Base-by-base conservation (phyloP, 2,888 invertebrate genomes). In the Drosophila tanythrix region DNA sequence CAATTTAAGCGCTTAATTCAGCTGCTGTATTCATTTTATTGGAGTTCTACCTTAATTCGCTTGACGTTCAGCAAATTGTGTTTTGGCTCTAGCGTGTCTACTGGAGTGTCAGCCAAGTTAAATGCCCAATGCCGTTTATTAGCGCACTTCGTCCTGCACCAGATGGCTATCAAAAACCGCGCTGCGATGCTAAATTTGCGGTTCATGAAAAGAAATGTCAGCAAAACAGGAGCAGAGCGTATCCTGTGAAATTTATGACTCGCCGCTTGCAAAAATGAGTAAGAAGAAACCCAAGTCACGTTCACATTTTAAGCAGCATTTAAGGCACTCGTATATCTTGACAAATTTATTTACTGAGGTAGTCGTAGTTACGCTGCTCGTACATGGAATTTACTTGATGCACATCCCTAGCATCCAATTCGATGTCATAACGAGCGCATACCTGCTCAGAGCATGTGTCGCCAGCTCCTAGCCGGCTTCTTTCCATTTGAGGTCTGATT, bases 181-280 rank as follows among this genome's bases (percentile, higher is more conserved):
- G 59, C 57, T 70, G 79, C 74, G 83, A 66, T 74, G 83, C 84
- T 83, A 79, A 85, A 88, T 88, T 85, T 79, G 76, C 75, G 75
- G 74, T 74, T 79, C 70, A 66, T 85, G 88, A 85, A 85, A 83
- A 82, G 80, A 81, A 74, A 80, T 70, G 85, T 85, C 85, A 85
- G 78, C 85, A 73, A 73, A 70, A 72, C 76, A 70, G 63, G 56
- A 68, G 68, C 82, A 70, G 25, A 63, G 67, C 72, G 63, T 66
- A 69, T 69, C 61, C 70, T 70, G 65, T 46, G 35, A 73, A 88
- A 85, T 85, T 85, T 85, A 85, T 88, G 74, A 61, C 74, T 79
- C 69, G 65, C 53, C 70, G 52, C n/a, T 50, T 8, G 25, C 65
- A 18, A 46, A 46, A n/a, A 6, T 21, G 6, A 35, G 18, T 18